Evolutionary conservation across 2,888 invertebrate genomes (phyloP), one percentile per base, ranked within the genome.

Genomic region (Agrochola macilenta): DNA sequence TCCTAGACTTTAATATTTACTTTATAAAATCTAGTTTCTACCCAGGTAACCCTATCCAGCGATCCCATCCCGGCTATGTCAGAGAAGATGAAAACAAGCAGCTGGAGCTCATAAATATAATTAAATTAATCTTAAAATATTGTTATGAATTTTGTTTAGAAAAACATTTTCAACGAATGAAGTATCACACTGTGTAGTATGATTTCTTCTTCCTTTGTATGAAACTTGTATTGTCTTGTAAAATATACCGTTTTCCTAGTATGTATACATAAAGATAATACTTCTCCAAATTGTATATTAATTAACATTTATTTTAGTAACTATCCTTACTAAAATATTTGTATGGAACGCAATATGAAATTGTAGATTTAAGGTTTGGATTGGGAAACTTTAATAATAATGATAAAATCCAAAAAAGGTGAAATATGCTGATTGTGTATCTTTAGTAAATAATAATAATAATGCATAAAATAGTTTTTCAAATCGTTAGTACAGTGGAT

Each of bases 11-110:
- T 86, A 90, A 88, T 93, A 83, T 89, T 92, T 90, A 91, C 88
- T 90, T 91, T 92, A 79, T 93, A 90, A 92, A 85, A 90, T 93
- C 87, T 92, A 91, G 89, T 94, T 95, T 95, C 89, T 94, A 95
- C 95, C 95, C 95, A 95, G 96, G 96, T 95, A 86, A 94, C 95
- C 96, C 95, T 94, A 93, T 93, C 96, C 96, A 95, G 96, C 93
- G 94, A 93, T 95, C 96, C 96, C 93, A 92, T 95, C 96, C 96
- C 94, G 95, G 95, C 94, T 91, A 95, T 96, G 95, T 94, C 95
- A 94, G 91, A 92, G 95, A 93, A 95, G 94, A 94, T 87, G 94
- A 94, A 95, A 96, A 96, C 96, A 96, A 96, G 95, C 96, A 96
- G 96, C 95, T 96, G 96, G 95, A 93, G 96, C 96, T 95, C 89